Percentiles rank a stretch among this genome's conserved stretches.
phyloP scores from a whole-genome alignment of 2,888 invertebrate species.

The Sarcophaga subvicina region DNA sequence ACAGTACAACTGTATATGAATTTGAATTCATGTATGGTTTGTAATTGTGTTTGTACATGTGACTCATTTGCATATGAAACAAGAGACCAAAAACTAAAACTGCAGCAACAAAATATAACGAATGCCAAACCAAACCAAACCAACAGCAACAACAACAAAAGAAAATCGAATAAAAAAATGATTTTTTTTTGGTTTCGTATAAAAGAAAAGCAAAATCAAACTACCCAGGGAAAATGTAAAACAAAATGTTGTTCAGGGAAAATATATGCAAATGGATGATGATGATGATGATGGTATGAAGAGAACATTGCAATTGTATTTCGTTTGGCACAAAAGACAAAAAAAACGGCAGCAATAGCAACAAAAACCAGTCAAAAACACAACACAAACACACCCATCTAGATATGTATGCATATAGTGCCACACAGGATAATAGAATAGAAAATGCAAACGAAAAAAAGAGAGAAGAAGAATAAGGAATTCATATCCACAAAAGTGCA shows the following conservation, averaged over 20 bases:
- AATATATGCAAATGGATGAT: conserved; percentile 59
- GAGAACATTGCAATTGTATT: conserved; percentile 47
- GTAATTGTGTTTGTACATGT: conserved; percentile 10
- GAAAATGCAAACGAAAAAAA: background rate
- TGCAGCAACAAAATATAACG: conserved; percentile 38
- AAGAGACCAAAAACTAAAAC: conserved; percentile 58
- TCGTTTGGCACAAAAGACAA: background rate
- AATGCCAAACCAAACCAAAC: conserved; percentile 36
- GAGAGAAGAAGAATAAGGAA: background rate
- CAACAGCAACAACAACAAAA: background rate
- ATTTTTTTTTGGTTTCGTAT: background rate
- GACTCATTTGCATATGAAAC: conserved; percentile 63
- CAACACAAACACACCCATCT: conserved; percentile 17
- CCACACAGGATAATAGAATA: background rate
- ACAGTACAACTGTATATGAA: background rate
- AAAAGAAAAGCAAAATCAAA: conserved; percentile 49
- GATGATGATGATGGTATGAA: background rate
- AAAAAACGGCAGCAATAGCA: conserved; percentile 13
- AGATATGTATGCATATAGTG: background rate
- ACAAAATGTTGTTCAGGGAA: conserved; percentile 63
- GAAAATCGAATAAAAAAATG: background rate
- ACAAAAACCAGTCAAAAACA: background rate
- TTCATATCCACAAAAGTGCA: conserved; percentile 55
- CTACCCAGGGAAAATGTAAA: conserved; percentile 61
- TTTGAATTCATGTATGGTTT: background rate